phyloP scores from a whole-genome alignment of 2,888 invertebrate genomes.

The Cerastoderma edule region DNA sequence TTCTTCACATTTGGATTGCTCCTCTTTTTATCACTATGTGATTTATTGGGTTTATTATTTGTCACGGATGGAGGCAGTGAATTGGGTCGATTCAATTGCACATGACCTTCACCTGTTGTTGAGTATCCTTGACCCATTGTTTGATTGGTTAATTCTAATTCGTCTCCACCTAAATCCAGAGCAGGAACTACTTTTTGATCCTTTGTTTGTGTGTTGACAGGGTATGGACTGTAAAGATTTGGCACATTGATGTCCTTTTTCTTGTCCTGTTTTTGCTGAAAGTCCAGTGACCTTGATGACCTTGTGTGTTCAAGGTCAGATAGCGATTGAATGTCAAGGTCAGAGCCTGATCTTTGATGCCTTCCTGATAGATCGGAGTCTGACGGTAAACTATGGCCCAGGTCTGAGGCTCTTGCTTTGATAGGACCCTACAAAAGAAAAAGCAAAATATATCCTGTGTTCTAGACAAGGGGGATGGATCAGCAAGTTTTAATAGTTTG shows the following conservation, averaged over 20 bases:
- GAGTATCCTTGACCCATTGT: conserved; percentile 27
- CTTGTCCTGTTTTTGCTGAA: conserved; percentile 10
- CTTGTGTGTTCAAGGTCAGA: conserved; percentile 2
- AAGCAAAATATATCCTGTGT: too few relatives aligned
- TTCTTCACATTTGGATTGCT: conserved; percentile 6
- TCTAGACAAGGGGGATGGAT: too few relatives aligned
- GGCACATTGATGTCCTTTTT: conserved; percentile 18
- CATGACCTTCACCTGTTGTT: conserved; percentile 17
- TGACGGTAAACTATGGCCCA: conserved; percentile 4
- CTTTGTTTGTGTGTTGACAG: conserved; percentile 3
- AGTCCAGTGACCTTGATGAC: background rate
- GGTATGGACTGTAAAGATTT: conserved; percentile 15
- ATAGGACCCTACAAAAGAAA: conserved; percentile 16
- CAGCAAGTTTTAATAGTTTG: too few relatives aligned
- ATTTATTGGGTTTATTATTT: conserved; percentile 24
- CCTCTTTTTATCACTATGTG: conserved; percentile 22
- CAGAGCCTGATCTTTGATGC: conserved; percentile 6
- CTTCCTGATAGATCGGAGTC: conserved; percentile 1
- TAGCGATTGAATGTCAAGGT: background rate
- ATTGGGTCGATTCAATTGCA: conserved; percentile 31
- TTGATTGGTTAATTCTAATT: background rate
- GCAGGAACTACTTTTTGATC: background rate
- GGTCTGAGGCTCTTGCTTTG: conserved; percentile 17
- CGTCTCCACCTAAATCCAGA: background rate
- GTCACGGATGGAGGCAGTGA: conserved; percentile 49